Evolutionary conservation across 1,140 invertebrate genomes (phyloP).

Genomic region (Charaxes varanes): DNA sequence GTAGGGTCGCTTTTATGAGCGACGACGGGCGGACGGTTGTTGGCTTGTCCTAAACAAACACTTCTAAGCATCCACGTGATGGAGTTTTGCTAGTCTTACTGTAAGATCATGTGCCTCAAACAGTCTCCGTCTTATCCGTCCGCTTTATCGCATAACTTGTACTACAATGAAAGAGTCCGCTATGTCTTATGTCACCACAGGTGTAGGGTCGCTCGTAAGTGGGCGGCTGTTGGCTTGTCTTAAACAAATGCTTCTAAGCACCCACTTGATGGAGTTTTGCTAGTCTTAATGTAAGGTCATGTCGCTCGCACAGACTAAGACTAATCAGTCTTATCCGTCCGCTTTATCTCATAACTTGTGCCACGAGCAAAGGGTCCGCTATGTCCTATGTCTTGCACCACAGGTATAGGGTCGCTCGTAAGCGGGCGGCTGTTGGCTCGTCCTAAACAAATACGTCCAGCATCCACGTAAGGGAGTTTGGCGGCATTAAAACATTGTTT

Average conservation of each 20-base stretch:
- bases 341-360: too few species aligned
- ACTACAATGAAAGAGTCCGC: too few species aligned
- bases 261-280: conserved; percentile 57
- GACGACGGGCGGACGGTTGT: conserved; percentile 58
- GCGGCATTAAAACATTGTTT: conserved; percentile 65
- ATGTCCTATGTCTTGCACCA: conserved; percentile 10
- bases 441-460: conserved; percentile 64
- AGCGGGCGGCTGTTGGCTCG: conserved; percentile 58
- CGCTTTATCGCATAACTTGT: too few species aligned
- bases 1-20: conserved; percentile 39
- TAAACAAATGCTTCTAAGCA: conserved; percentile 62
- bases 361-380: conserved; percentile 6
- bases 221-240: conserved; percentile 58
- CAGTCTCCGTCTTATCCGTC: too few species aligned
- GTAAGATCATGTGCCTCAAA: too few species aligned
- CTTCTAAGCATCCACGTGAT: conserved; percentile 54
- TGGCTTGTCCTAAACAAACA: conserved; percentile 68
- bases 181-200: conserved; percentile 9
- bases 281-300: too few species aligned
- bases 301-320: too few species aligned
- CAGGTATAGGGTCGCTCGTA: conserved; percentile 33
- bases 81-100: conserved; percentile 52
- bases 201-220: conserved; percentile 43
- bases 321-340: too few species aligned
- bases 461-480: conserved; percentile 61